Evolutionary conservation across 2,888 invertebrate species (phyloP).

Genomic region (Drosophila mimetica): DNA sequence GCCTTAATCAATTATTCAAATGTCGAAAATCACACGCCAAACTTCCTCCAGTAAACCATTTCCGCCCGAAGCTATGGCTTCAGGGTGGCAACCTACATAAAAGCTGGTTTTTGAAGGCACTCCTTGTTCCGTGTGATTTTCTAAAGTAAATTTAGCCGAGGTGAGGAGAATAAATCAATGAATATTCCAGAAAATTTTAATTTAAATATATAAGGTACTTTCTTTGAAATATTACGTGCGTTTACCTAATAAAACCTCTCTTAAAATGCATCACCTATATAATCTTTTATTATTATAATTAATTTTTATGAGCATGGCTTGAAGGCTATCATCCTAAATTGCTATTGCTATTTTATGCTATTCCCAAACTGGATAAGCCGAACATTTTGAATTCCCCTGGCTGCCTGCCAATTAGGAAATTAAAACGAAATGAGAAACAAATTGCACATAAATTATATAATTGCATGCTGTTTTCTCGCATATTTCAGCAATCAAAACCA

Average conservation of each 20-base stretch:
- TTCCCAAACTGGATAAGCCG: not conserved
- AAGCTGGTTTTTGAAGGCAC: not conserved
- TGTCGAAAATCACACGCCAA: not conserved
- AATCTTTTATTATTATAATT: too few species aligned
- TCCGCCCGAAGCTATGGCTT: not conserved
- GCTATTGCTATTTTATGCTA: not conserved
- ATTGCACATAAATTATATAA: conserved; percentile 41
- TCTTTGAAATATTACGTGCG: not conserved
- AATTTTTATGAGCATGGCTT: too few species aligned
- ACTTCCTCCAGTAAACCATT: not conserved
- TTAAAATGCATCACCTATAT: too few species aligned
- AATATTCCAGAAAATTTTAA: too few species aligned
- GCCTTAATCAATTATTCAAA: conserved; percentile 22
- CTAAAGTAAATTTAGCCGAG: not conserved
- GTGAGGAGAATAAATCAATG: not conserved
- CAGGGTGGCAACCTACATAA: not conserved
- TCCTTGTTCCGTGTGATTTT: not conserved
- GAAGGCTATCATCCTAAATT: not conserved
- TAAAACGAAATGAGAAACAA: conserved; percentile 22
- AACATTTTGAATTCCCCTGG: not conserved
- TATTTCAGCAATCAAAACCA: conserved; percentile 24
- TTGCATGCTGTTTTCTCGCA: conserved; percentile 16
- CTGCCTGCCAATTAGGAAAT: conserved; percentile 24
- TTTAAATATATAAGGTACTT: too few species aligned
- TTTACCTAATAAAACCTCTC: not conserved